Evolutionary conservation across 1,140 invertebrate species (phyloP), one percentile per base, ranked within the genome.

Genomic region (Stenopsyche tienmushanensis): DNA sequence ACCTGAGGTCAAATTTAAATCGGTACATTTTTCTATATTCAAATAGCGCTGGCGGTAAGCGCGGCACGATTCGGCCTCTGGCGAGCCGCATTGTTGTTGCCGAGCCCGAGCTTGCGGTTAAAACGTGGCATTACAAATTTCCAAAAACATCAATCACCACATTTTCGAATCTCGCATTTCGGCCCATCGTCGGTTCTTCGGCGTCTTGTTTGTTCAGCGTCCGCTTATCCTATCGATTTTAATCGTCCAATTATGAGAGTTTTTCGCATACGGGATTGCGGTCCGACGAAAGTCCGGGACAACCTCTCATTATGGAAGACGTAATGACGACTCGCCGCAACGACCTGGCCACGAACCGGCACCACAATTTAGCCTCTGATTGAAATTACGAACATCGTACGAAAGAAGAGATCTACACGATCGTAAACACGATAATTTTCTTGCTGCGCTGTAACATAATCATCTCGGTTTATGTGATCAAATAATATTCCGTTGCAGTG

Each of bases 51-150:
- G 15, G 15, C 47, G 47, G 15, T 23, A 13, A 10, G 47, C 3
- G 21, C 15, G n/a, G 47, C 47, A 49, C 47, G 47, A 49, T 18
- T 23, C 21, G 47, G 47, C 47, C 47, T 23, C 21, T 23, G 47
- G 47, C 15, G 15, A 17, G n/a, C 21, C 15, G 29, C 13, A 5
- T 5, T 34, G 15, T 10, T 18, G 15, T 49, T 5, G 29, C 13
- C 29, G 29, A 34, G 29, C 5, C 29, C 5, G 5, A 13, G 29
- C 29, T 34, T 34, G 29, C 29, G 29, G 29, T 34, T 13, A 13
- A 5, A 13, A 34, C 29, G 29, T 34, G 5, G 5, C 13, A 34
- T 34, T 34, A 34, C 29, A 34, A 34, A 34, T 34, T 34, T 34
- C 29, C 5, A 34, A 34, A 34, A 34, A 34, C 29, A 34, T 34